Percentiles rank a stretch among this genome's conserved stretches.
Evolutionary conservation across 2,113 vertebrate species (phyloP).

Genomic region (Colius striatus): DNA sequence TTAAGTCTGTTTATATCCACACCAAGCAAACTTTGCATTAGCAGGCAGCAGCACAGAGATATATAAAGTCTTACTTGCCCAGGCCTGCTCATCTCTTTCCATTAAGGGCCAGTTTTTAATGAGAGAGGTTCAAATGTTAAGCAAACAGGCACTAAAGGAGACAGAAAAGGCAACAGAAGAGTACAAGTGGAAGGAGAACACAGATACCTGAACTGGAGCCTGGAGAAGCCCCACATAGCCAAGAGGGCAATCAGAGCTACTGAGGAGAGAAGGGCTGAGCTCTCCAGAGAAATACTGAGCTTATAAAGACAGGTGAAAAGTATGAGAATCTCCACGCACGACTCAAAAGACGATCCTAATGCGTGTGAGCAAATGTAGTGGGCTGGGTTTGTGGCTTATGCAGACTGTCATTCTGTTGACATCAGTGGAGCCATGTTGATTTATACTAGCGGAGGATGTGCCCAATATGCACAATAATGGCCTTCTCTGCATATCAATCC

Average conservation of each 20-base stretch:
- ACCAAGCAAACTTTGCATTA: neutral
- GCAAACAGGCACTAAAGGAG: neutral
- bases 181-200: neutral
- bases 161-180: neutral
- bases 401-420: neutral
- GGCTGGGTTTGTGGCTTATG: neutral
- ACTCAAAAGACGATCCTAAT: neutral
- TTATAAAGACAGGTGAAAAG: neutral
- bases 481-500: neutral
- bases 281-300: neutral
- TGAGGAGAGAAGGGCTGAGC: neutral
- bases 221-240: neutral
- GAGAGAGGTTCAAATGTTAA: neutral
- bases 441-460: neutral
- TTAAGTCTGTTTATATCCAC: neutral
- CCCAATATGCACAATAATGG: neutral
- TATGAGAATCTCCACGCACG: accelerated
- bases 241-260: neutral
- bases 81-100: neutral
- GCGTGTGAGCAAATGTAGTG: neutral
- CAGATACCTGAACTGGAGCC: neutral
- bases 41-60: neutral
- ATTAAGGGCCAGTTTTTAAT: neutral
- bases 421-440: neutral
- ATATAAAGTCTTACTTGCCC: neutral